Evolutionary conservation across 2,888 invertebrate genomes (phyloP).

Genomic region (Torymus texanus): DNA sequence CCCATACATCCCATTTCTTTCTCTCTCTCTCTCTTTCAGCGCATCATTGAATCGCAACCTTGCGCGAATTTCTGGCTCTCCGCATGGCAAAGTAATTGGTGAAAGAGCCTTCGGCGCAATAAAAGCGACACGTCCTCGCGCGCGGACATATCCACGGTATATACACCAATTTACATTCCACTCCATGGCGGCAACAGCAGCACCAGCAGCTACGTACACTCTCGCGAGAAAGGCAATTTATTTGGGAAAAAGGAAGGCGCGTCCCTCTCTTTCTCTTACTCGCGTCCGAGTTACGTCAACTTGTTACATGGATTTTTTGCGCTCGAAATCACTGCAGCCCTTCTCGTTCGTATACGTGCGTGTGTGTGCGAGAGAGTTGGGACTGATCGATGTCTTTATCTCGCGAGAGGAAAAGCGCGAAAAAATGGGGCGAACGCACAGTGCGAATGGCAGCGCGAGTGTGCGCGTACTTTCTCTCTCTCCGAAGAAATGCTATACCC

Average conservation of each 20-base stretch:
- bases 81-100: slow-evolving; percentile 37
- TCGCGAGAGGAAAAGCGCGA: slow-evolving; percentile 36
- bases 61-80: slow-evolving; percentile 24
- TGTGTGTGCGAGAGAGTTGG: neutral
- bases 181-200: neutral
- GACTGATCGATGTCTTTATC: slow-evolving; percentile 52
- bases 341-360: slow-evolving; percentile 1
- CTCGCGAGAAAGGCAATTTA: slow-evolving; percentile 40
- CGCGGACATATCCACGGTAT: neutral
- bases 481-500: slow-evolving; percentile 40
- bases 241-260: slow-evolving; percentile 28
- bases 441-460: slow-evolving; percentile 18
- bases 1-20: neutral
- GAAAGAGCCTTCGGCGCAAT: slow-evolving; percentile 43
- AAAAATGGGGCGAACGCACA: slow-evolving; percentile 7
- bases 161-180: slow-evolving; percentile 34
- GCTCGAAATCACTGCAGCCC: neutral
- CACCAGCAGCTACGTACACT: no score
- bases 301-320: slow-evolving; percentile 1
- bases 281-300: neutral
- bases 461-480: slow-evolving; percentile 48
- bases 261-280: neutral
- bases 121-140: slow-evolving; percentile 40
- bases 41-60: slow-evolving; percentile 33
- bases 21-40: neutral